A percentile compares a stretch with the other conserved stretches of the same genome.
These are phyloP conservation scores for Cydia pomonella DNA, from an alignment of 1,140 invertebrate genomes.

Conservation along the genomic window DNA sequence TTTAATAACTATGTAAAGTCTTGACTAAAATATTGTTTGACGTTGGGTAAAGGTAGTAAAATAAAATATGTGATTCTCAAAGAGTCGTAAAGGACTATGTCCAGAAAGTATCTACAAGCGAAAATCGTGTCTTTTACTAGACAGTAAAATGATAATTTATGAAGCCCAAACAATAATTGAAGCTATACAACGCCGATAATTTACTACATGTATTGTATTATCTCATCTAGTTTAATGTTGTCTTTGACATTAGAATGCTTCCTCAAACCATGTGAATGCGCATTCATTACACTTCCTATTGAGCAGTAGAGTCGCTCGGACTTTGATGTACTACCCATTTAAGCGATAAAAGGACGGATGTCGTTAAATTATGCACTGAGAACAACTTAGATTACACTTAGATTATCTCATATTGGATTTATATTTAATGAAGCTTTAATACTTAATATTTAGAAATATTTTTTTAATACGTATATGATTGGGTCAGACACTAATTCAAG, in stretches of 20 bases:
- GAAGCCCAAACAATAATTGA: slow-evolving; percentile 5
- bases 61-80: background rate
- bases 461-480: no score
- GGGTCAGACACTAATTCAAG: no score
- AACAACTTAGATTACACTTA: slow-evolving; percentile 40
- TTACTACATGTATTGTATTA: slow-evolving; percentile 3
- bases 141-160: background rate
- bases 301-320: slow-evolving; percentile 43
- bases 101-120: background rate
- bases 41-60: background rate
- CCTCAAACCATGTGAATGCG: slow-evolving; percentile 44
- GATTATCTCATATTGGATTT: slow-evolving; percentile 36
- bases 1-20: no score
- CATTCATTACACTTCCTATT: slow-evolving; percentile 54
- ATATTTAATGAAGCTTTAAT: slow-evolving; percentile 31
- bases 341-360: slow-evolving; percentile 46
- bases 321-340: slow-evolving; percentile 53
- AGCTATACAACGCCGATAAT: slow-evolving; percentile 12
- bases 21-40: no score
- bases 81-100: background rate
- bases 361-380: slow-evolving; percentile 45
- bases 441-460: no score
- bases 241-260: slow-evolving; percentile 36
- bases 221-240: slow-evolving; percentile 18
- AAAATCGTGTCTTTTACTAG: slow-evolving; percentile 25